Percentiles rank a stretch among this genome's conserved stretches.
Evolutionary conservation across 2,113 vertebrate genomes (phyloP).

Genomic region (Equus przewalskii): DNA sequence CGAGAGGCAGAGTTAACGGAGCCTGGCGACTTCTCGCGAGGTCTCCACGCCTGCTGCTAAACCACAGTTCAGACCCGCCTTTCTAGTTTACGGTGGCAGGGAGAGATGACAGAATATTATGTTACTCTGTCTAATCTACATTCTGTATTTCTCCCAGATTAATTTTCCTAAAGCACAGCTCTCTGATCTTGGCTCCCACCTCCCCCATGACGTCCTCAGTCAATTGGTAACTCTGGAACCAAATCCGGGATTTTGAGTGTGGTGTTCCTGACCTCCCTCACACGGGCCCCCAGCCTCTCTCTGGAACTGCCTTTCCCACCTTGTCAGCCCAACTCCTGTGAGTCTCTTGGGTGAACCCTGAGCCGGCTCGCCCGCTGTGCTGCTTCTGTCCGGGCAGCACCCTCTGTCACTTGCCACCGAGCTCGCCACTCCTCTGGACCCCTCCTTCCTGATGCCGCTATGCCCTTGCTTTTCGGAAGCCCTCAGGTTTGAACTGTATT

Average conservation of each 20-base stretch:
- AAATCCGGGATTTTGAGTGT: neutral
- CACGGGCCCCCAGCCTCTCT: neutral
- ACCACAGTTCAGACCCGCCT: neutral
- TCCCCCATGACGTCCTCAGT: neutral
- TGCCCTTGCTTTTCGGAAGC: neutral
- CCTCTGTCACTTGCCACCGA: too few species aligned
- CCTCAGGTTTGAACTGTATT: neutral
- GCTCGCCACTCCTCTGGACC: neutral
- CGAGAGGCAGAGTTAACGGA: neutral
- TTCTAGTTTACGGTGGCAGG: constrained; percentile 13
- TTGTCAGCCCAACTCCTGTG: neutral
- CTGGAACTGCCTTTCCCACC: neutral
- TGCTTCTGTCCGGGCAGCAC: neutral
- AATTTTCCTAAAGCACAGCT: neutral
- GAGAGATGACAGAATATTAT: neutral
- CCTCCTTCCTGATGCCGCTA: neutral
- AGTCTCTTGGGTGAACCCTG: neutral
- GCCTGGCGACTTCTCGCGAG: neutral
- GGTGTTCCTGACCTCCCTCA: neutral
- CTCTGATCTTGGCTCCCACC: too few species aligned
- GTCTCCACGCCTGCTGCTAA: neutral
- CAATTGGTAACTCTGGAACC: neutral
- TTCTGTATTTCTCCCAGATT: neutral
- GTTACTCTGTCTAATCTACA: neutral
- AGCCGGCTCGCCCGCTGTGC: neutral